Percentiles rank a stretch among this genome's conserved stretches.
Conservation (phyloP, 2,113 vertebrate genomes). For the Ceyx cyanopectus region DNA sequence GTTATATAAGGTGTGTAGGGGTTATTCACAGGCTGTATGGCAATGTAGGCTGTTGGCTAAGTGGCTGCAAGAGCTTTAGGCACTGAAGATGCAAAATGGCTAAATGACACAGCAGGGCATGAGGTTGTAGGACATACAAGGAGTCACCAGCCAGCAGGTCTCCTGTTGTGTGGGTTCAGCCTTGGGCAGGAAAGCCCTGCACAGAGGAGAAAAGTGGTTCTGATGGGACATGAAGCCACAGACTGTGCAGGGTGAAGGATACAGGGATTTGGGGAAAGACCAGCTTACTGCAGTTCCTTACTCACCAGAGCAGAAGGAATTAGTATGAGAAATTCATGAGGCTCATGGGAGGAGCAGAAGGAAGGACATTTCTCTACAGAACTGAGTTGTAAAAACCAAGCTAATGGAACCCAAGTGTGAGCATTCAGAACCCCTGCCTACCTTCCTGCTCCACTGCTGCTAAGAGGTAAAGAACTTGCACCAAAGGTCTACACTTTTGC, state of each 20-base stretch:
- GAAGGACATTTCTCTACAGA: not conserved
- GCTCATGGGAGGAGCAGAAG: not conserved
- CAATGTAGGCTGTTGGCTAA: not conserved
- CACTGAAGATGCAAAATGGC: not conserved
- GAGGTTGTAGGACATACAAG: not conserved
- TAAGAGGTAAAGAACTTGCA: not conserved
- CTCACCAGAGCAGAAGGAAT: not conserved
- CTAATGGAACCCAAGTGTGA: not conserved
- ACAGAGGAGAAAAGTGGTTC: not conserved
- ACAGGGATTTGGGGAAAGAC: not conserved
- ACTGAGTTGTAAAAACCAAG: not conserved
- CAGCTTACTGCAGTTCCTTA: not conserved
- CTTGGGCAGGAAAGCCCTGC: not conserved
- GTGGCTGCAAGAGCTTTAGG: not conserved
- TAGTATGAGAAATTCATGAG: not conserved
- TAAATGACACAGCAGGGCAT: not conserved
- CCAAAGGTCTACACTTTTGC: not conserved
- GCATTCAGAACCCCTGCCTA: not conserved
- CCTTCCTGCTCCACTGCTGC: not conserved
- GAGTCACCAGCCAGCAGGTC: not conserved
- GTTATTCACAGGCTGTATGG: not conserved
- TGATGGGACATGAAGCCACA: not conserved
- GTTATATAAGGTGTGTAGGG: not conserved
- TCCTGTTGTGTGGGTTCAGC: not conserved
- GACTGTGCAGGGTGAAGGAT: not conserved